phyloP scores from a whole-genome alignment of 2,888 invertebrate species.

The Neoscelio sp. region DNA sequence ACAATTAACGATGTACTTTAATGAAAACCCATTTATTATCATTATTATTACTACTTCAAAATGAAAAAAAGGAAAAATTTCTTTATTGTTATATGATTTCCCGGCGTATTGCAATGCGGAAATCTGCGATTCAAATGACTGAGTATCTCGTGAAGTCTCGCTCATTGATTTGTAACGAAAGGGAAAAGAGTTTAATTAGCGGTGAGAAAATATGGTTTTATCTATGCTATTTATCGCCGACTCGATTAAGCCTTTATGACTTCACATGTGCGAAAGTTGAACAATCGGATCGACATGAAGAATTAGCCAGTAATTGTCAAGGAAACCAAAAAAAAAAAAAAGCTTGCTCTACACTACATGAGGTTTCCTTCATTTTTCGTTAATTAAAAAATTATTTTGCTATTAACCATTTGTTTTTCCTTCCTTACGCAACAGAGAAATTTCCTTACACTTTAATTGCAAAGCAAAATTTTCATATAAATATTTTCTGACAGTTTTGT shows the following conservation, averaged over 20 bases:
- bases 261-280: constrained; percentile 57
- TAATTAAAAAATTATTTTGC: neutral
- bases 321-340: constrained; percentile 9
- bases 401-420: no score
- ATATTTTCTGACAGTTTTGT: constrained; percentile 2
- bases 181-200: constrained; percentile 63
- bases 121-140: constrained; percentile 41
- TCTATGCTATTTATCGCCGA: constrained; percentile 51
- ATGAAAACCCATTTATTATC: neutral
- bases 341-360: no score
- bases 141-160: constrained; percentile 34
- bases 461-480: constrained; percentile 1
- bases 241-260: constrained; percentile 52
- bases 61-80: constrained; percentile 14
- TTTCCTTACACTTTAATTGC: no score
- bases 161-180: constrained; percentile 66
- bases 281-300: constrained; percentile 48
- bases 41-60: neutral
- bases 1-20: no score
- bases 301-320: constrained; percentile 34
- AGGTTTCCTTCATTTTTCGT: neutral
- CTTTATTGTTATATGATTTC: constrained; percentile 47
- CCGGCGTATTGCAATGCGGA: constrained; percentile 47
- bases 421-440: no score
- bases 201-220: constrained; percentile 58